Percentiles rank a stretch among this genome's conserved stretches.
Evolutionary conservation across 2,797 vertebrate species (phyloP).

Genomic region (Perodicticus potto): DNA sequence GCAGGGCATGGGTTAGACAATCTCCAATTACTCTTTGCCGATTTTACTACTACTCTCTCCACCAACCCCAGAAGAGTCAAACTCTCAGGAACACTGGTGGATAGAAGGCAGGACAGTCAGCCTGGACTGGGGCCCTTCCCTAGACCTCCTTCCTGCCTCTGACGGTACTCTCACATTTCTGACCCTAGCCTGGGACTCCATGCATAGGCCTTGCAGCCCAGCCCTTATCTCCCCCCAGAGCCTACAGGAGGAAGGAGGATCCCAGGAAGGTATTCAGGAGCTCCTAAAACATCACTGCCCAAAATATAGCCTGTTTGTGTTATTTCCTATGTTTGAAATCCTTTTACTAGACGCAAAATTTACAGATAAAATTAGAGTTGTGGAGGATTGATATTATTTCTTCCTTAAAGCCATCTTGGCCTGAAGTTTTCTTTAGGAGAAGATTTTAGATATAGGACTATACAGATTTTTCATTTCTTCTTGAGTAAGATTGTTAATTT

Average conservation of each 20-base stretch:
- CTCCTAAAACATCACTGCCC: not conserved
- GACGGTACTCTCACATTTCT: not conserved
- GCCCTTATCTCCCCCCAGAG: not conserved
- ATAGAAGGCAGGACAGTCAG: not conserved
- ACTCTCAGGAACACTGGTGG: not conserved
- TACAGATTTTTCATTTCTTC: not conserved
- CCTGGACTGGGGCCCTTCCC: not conserved
- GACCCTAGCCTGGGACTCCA: not conserved
- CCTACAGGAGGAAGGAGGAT: not conserved
- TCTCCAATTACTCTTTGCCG: not conserved
- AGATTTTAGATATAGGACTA: not conserved
- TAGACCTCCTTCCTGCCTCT: not conserved
- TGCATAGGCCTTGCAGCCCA: not conserved
- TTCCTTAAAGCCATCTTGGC: not conserved
- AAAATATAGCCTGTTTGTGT: not conserved
- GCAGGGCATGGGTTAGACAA: not conserved
- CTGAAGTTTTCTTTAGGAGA: not conserved
- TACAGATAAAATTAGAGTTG: slow-evolving; percentile 13
- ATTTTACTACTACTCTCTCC: not conserved
- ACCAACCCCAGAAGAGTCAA: not conserved
- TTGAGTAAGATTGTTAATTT: not conserved
- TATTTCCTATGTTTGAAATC: not conserved
- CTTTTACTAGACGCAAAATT: not conserved
- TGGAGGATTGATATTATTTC: not conserved
- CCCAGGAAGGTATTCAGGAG: not conserved